Conservation (phyloP, 2,888 invertebrate genomes). For the Meiosimyza decipiens region DNA sequence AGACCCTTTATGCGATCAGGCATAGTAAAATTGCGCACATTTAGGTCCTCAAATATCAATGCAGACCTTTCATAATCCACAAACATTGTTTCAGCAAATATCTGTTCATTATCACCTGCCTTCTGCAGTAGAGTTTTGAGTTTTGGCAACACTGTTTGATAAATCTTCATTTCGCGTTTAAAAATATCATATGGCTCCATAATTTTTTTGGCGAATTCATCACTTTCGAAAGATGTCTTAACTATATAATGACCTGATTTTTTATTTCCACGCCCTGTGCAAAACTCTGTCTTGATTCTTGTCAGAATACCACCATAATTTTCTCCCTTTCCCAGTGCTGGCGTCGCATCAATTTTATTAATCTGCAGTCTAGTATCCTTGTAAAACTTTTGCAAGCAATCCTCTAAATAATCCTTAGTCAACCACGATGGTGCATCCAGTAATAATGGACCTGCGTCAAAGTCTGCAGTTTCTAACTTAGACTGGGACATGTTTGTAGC, state of each 20-base stretch:
- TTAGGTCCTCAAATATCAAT: conserved; percentile 63
- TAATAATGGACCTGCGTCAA: not conserved
- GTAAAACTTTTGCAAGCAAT: conserved; percentile 50
- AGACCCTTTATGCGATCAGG: conserved; percentile 60
- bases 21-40: conserved; percentile 55
- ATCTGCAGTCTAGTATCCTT: conserved; percentile 52
- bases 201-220: conserved; percentile 55
- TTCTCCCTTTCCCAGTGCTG: conserved; percentile 61
- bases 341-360: conserved; percentile 46
- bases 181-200: conserved; percentile 62
- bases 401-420: conserved; percentile 54
- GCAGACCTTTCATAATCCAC: conserved; percentile 57
- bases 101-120: conserved; percentile 52
- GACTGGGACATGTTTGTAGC: not conserved
- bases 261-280: conserved; percentile 32
- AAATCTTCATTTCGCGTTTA: conserved; percentile 63
- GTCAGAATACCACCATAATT: conserved; percentile 61
- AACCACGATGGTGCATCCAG: conserved; percentile 59
- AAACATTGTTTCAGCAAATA: conserved; percentile 58
- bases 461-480: not conserved
- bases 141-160: conserved; percentile 61
- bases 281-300: conserved; percentile 50
- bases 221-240: conserved; percentile 60
- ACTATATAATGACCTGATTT: conserved; percentile 50
- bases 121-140: conserved; percentile 53